These are phyloP conservation scores for Drosophila murphyi DNA, from an alignment of 1,140 invertebrate species.

Conservation along the genomic window DNA sequence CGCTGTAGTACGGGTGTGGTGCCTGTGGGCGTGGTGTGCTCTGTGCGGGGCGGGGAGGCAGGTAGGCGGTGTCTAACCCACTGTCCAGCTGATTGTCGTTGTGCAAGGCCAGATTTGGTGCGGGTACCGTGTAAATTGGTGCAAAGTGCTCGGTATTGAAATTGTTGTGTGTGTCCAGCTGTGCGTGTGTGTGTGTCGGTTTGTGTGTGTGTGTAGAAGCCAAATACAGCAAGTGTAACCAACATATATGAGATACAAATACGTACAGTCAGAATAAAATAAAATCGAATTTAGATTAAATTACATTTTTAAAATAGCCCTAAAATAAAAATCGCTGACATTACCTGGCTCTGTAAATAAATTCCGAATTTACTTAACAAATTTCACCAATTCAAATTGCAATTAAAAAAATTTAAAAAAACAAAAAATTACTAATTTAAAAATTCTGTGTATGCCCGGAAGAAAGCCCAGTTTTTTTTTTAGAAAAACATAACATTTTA, in stretches of 20 bases:
- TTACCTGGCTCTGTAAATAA: too few relatives aligned
- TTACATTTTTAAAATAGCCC: too few relatives aligned
- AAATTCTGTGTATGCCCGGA: too few relatives aligned
- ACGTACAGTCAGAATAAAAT: background rate
- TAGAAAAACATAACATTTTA: too few relatives aligned
- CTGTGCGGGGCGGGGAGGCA: slow-evolving; percentile 42
- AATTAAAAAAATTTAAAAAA: too few relatives aligned
- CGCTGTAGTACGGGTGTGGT: slow-evolving; percentile 83
- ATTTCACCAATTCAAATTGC: too few relatives aligned
- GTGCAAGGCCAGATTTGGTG: slow-evolving; percentile 87
- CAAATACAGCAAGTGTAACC: background rate
- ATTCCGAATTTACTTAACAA: too few relatives aligned
- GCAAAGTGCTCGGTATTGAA: slow-evolving; percentile 85
- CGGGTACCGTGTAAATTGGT: slow-evolving; percentile 92
- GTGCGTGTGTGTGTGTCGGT: slow-evolving; percentile 21
- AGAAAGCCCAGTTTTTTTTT: too few relatives aligned
- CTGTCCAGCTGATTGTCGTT: slow-evolving; percentile 69
- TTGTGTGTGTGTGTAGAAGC: background rate
- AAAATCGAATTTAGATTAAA: too few relatives aligned
- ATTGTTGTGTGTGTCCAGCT: slow-evolving; percentile 72
- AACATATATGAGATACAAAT: background rate
- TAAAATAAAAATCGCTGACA: too few relatives aligned
- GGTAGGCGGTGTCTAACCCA: slow-evolving; percentile 55
- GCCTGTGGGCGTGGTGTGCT: slow-evolving; percentile 36
- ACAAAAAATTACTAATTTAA: too few relatives aligned